phyloP scores from a whole-genome alignment of 1,140 invertebrate genomes.

The Ectropis grisescens region DNA sequence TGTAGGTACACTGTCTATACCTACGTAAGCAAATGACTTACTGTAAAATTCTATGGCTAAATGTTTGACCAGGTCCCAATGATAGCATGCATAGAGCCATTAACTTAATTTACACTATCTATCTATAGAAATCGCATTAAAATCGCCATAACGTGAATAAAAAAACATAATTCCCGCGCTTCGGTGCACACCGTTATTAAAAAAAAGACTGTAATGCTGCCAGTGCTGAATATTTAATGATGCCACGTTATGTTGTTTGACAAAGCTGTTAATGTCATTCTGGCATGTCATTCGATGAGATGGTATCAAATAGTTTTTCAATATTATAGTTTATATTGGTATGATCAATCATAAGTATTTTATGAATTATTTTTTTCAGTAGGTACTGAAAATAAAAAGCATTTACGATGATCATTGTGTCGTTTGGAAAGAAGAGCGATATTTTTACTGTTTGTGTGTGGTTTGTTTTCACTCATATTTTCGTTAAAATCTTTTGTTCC shows the following conservation, averaged over 20 bases:
- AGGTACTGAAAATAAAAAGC: background rate
- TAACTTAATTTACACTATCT: too few relatives aligned
- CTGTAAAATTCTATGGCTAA: too few relatives aligned
- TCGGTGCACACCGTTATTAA: conserved; percentile 46
- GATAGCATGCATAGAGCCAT: too few relatives aligned
- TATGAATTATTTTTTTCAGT: conserved; percentile 12
- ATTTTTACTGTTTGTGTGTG: background rate
- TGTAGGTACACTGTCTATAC: too few relatives aligned
- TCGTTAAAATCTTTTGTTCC: too few relatives aligned
- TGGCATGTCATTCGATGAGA: conserved; percentile 62
- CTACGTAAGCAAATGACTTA: too few relatives aligned
- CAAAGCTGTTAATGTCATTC: conserved; percentile 55
- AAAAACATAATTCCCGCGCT: conserved; percentile 6
- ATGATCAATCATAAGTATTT: conserved; percentile 29
- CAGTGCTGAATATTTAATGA: conserved; percentile 42
- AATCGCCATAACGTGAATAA: too few relatives aligned
- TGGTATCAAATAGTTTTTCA: too few relatives aligned
- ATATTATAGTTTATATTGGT: too few relatives aligned
- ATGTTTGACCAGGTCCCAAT: too few relatives aligned
- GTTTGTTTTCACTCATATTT: too few relatives aligned
- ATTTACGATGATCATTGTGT: background rate
- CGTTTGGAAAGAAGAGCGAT: background rate
- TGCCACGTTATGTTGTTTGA: conserved; percentile 47
- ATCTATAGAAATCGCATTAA: too few relatives aligned
- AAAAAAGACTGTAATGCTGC: conserved; percentile 31